Base-by-base conservation (phyloP, 2,888 invertebrate species). In the Cephus pulcher region DNA sequence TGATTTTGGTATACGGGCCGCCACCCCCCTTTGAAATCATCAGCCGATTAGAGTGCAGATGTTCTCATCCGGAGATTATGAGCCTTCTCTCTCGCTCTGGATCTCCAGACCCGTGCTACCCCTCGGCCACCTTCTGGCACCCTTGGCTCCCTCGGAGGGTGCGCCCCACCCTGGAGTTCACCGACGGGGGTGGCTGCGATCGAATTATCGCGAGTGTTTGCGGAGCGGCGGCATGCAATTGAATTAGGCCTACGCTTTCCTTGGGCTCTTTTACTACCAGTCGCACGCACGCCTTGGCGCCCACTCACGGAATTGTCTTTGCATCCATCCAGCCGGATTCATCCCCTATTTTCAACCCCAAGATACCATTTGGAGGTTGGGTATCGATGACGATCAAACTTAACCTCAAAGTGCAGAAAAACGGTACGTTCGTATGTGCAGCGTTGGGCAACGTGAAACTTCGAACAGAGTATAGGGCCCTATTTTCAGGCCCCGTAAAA, bases 141-240 rank as follows among this genome's bases (percentile, higher is more conserved):
- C 76, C 75, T 69, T 12, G 9, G 4, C 37, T 33, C n/a, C 32
- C 12, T 23, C 23, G 74, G 40, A 74, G 69, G 74, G 69, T 40
- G 76, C 15, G 76, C 15, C 34, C 15, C 34, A 30, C 56, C 23
- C 56, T 23, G 2, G 23, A 23, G 23, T 56, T 23, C 9, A 9
- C 56, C 4, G 34, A 12, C 30, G 56, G 56, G 56, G 88, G 86
- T 84, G 86, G 85, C 80, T 87, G 86, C 87, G 90, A 91, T 91
- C 90, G 91, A 91, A 91, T 91, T 91, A 91, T 91, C 91, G 90
- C 88, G 90, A 91, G 91, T 91, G 91, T 91, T 91, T 91, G 91
- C 88, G 90, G 89, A 91, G 88, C 89, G 89, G 88, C 87, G 88
- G 88, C 87, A 82, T 90, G 87, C 91, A 91, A 91, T 91, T 89